A percentile compares a stretch with the other conserved stretches of the same genome.
Evolutionary conservation across 2,888 invertebrate genomes (phyloP).

Genomic region (Trichacis sp.): DNA sequence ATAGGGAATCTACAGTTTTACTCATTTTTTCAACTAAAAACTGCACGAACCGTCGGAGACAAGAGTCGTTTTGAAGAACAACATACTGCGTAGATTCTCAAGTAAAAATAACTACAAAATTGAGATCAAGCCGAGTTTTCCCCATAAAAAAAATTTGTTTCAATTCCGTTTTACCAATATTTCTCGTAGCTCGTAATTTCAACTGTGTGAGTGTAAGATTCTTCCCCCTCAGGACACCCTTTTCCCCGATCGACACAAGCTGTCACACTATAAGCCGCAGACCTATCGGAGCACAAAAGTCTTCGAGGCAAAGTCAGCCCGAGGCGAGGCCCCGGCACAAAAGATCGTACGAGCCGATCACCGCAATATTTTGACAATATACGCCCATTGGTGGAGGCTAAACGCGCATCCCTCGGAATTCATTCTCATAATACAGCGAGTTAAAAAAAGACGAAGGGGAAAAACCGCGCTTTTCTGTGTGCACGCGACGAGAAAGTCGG

Average conservation of each 20-base stretch:
- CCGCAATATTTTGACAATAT: conserved; percentile 69
- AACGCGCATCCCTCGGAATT: conserved; percentile 44
- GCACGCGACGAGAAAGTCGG: conserved; percentile 16
- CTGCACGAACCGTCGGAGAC: too few species aligned
- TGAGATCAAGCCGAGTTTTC: too few species aligned
- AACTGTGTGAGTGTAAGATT: conserved; percentile 23
- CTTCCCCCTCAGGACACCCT: conserved; percentile 40
- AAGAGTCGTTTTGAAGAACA: too few species aligned
- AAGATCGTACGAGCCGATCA: conserved; percentile 56
- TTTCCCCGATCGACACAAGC: conserved; percentile 38
- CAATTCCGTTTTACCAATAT: too few species aligned
- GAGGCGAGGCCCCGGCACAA: conserved; percentile 56
- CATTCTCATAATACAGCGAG: conserved; percentile 34
- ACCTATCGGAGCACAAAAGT: conserved; percentile 40
- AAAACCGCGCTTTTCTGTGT: conserved; percentile 1
- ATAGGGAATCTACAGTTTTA: too few species aligned
- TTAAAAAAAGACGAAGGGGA: conserved; percentile 23
- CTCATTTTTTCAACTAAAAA: too few species aligned
- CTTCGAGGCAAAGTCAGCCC: conserved; percentile 56
- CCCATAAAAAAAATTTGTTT: too few species aligned
- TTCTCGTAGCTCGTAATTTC: neutral
- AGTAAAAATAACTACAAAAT: too few species aligned
- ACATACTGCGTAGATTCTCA: too few species aligned
- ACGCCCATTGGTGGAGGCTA: conserved; percentile 57
- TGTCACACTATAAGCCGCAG: conserved; percentile 43